A percentile compares a stretch with the other conserved stretches of the same genome.
These are phyloP conservation scores for Cordylochernes scorpioides DNA, from an alignment of 2,888 invertebrate species.

Conservation along the genomic window DNA sequence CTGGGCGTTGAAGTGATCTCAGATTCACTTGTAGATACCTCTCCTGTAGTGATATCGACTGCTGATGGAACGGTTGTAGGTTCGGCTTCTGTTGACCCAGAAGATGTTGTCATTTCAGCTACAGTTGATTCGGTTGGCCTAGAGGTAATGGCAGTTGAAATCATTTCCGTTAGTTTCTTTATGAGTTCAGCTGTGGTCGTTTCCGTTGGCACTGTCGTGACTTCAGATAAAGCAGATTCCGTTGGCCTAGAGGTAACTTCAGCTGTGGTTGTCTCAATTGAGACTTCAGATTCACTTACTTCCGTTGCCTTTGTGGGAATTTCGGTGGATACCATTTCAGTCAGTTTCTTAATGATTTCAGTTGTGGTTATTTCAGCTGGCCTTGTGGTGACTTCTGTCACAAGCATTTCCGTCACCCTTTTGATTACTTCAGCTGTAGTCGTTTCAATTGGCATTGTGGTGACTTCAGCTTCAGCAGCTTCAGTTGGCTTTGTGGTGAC, in stretches of 20 bases:
- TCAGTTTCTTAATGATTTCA: not conserved
- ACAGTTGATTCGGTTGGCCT: not conserved
- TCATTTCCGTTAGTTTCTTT: not conserved
- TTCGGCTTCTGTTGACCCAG: too few relatives aligned
- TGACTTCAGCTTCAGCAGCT: not conserved
- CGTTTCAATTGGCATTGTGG: not conserved
- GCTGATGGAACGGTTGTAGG: too few relatives aligned
- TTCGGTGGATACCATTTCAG: not conserved
- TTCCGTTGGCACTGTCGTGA: not conserved
- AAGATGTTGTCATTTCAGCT: too few relatives aligned
- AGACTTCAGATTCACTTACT: not conserved
- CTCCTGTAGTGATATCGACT: too few relatives aligned
- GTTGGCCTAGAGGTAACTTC: too few relatives aligned
- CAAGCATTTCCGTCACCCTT: too few relatives aligned
- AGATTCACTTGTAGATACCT: too few relatives aligned
- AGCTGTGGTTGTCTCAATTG: not conserved
- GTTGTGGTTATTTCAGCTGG: not conserved
- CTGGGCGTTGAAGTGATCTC: too few relatives aligned
- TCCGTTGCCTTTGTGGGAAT: not conserved
- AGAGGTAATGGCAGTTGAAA: not conserved
- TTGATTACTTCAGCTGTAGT: too few relatives aligned
- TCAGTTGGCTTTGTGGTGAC: constrained; percentile 1
- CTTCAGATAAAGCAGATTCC: not conserved
- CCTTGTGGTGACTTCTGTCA: not conserved
- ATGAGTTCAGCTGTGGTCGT: not conserved